These are phyloP conservation scores for Eulemur coronatus DNA, from an alignment of 2,797 vertebrate genomes.

Conservation along the genomic window DNA sequence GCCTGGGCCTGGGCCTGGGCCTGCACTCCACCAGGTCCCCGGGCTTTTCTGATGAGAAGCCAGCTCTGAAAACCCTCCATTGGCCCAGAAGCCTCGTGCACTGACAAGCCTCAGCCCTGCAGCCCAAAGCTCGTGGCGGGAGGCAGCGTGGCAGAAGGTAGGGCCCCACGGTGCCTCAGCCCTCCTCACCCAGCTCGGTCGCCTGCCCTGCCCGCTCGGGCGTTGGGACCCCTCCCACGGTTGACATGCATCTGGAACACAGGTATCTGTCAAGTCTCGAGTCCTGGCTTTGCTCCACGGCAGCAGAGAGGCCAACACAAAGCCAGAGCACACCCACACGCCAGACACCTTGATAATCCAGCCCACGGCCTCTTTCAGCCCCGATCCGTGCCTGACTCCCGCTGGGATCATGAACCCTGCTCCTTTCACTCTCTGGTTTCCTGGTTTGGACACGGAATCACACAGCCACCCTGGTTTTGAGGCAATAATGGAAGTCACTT, in stretches of 20 bases:
- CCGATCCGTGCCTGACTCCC: not conserved
- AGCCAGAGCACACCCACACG: too few relatives aligned
- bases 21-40: not conserved
- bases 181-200: not conserved
- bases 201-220: fast-evolving
- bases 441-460: not conserved
- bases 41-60: not conserved
- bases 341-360: not conserved
- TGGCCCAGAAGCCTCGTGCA: too few relatives aligned
- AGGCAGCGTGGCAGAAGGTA: not conserved
- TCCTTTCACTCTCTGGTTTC: not conserved
- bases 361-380: not conserved
- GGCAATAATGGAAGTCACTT: not conserved
- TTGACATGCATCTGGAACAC: fast-evolving
- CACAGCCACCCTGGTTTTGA: not conserved
- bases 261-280: not conserved
- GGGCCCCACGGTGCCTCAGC: not conserved
- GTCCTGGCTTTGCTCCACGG: not conserved
- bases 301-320: not conserved
- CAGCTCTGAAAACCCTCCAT: not conserved
- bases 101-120: not conserved
- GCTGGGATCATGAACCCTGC: not conserved
- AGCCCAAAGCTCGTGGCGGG: too few relatives aligned
- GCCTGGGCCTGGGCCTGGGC: too few relatives aligned
- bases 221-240: fast-evolving